Conservation (phyloP, 2,888 invertebrate genomes). For the Chamaedrilus cognettii region DNA sequence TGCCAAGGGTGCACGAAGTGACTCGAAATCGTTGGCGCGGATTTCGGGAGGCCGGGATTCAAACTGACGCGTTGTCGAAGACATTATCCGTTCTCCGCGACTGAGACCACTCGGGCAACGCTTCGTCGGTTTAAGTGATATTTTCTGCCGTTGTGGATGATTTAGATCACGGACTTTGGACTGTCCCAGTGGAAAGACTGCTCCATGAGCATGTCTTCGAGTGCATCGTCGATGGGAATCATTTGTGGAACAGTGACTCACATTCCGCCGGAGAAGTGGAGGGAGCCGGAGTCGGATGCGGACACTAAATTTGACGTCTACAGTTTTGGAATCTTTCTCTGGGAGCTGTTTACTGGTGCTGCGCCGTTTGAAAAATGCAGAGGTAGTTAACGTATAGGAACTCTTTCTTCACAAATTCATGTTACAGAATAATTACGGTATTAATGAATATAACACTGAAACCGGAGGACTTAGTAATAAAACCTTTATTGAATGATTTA, state of each 20-base stretch:
- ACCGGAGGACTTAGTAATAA: too few species aligned
- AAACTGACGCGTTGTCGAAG: too few species aligned
- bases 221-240: slow-evolving; percentile 11
- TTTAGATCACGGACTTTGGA: slow-evolving; percentile 46
- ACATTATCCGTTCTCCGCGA: too few species aligned
- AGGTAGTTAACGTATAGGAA: not conserved
- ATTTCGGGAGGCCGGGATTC: too few species aligned
- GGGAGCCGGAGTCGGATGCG: slow-evolving; percentile 37
- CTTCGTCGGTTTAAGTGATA: too few species aligned
- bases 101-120: too few species aligned
- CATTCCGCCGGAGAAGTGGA: slow-evolving; percentile 43
- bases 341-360: slow-evolving; percentile 42
- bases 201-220: slow-evolving; percentile 39
- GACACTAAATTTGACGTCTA: slow-evolving; percentile 41
- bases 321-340: slow-evolving; percentile 42
- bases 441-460: too few species aligned
- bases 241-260: slow-evolving; percentile 42
- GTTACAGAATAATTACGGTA: too few species aligned
- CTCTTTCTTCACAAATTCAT: too few species aligned
- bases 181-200: slow-evolving; percentile 43
- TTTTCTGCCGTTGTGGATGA: slow-evolving; percentile 1
- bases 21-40: too few species aligned
- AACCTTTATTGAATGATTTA: too few species aligned
- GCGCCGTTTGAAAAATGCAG: slow-evolving; percentile 33
- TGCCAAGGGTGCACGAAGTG: too few species aligned